phyloP scores from a whole-genome alignment of 2,888 invertebrate genomes.

The Sylvicola cinctus region DNA sequence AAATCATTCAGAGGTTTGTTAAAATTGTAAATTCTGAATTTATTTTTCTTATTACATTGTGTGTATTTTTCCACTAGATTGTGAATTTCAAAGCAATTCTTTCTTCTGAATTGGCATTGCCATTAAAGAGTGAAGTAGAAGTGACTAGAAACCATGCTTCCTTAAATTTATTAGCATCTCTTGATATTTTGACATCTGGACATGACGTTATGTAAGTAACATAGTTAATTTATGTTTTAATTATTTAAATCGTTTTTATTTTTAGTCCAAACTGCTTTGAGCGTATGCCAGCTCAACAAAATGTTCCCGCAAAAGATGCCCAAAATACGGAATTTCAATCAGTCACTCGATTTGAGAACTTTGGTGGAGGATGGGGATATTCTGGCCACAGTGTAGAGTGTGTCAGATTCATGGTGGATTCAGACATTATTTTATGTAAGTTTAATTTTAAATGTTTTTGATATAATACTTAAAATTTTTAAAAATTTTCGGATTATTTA shows the following conservation, averaged over 20 bases:
- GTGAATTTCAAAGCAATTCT: slow-evolving; percentile 32
- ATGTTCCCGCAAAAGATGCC: slow-evolving; percentile 16
- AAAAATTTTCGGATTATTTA: slow-evolving; percentile 11
- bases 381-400: slow-evolving; percentile 93
- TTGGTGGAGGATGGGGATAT: slow-evolving; percentile 97
- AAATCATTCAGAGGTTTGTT: slow-evolving; percentile 13
- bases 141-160: slow-evolving; percentile 78
- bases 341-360: slow-evolving; percentile 81
- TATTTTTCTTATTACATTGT: background rate
- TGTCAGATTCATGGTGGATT: slow-evolving; percentile 82
- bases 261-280: slow-evolving; percentile 22
- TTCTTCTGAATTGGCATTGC: slow-evolving; percentile 64
- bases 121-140: slow-evolving; percentile 42
- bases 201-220: slow-evolving; percentile 40
- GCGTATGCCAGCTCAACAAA: slow-evolving; percentile 2
- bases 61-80: background rate
- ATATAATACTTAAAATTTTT: background rate
- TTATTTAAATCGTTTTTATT: background rate
- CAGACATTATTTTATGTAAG: slow-evolving; percentile 59
- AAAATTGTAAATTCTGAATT: background rate
- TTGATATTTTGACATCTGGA: slow-evolving; percentile 72
- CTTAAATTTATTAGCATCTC: slow-evolving; percentile 67
- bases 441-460: slow-evolving; percentile 1
- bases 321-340: slow-evolving; percentile 22
- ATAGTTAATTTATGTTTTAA: background rate